Conservation (phyloP, 1,140 invertebrate genomes). For the Cydia amplana region DNA sequence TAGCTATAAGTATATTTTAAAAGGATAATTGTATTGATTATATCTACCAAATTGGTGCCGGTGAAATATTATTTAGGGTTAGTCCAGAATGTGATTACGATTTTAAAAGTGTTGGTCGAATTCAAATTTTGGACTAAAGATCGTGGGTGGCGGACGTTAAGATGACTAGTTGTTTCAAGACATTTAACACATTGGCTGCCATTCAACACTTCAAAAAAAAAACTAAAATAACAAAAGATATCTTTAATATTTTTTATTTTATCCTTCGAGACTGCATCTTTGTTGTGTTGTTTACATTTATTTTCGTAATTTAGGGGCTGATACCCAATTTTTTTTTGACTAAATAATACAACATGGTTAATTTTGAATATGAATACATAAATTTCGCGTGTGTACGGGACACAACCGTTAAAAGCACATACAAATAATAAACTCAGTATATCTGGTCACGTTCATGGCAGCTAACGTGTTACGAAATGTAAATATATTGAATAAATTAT, state of each 20-base stretch:
- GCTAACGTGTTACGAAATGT: background rate
- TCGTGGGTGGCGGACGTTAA: background rate
- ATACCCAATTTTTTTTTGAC: no score
- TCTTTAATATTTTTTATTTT: no score
- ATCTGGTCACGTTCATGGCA: background rate
- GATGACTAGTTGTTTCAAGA: background rate
- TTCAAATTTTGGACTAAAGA: slow-evolving; percentile 8
- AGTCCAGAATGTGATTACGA: background rate
- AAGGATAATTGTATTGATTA: background rate
- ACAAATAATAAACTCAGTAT: no score
- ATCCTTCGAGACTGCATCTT: no score
- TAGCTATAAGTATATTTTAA: background rate
- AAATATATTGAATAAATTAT: background rate
- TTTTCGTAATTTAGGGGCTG: no score
- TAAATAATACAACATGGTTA: no score
- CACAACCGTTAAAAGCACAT: no score
- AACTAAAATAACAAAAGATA: no score
- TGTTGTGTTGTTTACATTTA: no score
- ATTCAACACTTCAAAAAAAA: background rate
- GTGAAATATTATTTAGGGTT: background rate
- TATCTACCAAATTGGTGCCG: background rate
- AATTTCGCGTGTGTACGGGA: no score
- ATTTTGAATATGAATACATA: no score
- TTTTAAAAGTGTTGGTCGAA: background rate
- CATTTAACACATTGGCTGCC: background rate